A percentile compares a stretch with the other conserved stretches of the same genome.
phyloP scores from a whole-genome alignment of 2,888 invertebrate genomes.

The Gasteruption jaculator region DNA sequence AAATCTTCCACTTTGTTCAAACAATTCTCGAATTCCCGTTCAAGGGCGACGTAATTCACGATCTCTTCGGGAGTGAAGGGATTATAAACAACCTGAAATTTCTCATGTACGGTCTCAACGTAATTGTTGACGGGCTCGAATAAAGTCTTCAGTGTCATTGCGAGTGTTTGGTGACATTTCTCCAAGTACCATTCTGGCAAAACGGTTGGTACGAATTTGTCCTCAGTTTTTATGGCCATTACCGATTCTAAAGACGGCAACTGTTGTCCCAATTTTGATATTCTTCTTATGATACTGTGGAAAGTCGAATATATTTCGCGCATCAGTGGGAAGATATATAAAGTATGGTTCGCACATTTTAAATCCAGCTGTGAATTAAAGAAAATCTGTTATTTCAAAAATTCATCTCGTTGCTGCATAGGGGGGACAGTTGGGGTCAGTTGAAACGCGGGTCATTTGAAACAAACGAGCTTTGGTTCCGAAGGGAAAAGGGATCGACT shows the following conservation, averaged over 20 bases:
- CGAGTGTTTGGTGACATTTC: slow-evolving; percentile 56
- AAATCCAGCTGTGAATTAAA: slow-evolving; percentile 26
- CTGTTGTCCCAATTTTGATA: slow-evolving; percentile 32
- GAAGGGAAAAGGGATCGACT: background rate
- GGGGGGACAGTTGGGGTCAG: no score
- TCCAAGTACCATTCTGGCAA: slow-evolving; percentile 42
- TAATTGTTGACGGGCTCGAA: slow-evolving; percentile 60
- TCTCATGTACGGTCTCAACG: slow-evolving; percentile 53
- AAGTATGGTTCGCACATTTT: slow-evolving; percentile 30
- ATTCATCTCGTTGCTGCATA: no score
- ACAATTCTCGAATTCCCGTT: slow-evolving; percentile 48
- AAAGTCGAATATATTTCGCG: slow-evolving; percentile 29
- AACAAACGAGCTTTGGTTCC: no score
- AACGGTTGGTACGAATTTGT: slow-evolving; percentile 28
- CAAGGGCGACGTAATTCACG: slow-evolving; percentile 53
- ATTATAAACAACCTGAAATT: slow-evolving; percentile 60
- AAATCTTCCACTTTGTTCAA: slow-evolving; percentile 35
- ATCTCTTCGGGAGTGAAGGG: slow-evolving; percentile 53
- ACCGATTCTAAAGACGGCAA: slow-evolving; percentile 40
- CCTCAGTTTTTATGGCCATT: slow-evolving; percentile 31
- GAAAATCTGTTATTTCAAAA: background rate
- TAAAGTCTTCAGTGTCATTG: slow-evolving; percentile 54
- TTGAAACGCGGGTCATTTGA: no score
- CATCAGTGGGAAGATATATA: slow-evolving; percentile 32
- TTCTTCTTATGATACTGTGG: slow-evolving; percentile 35